Evolutionary conservation across 2,797 vertebrate genomes (phyloP).

Genomic region (Smutsia temminckii): DNA sequence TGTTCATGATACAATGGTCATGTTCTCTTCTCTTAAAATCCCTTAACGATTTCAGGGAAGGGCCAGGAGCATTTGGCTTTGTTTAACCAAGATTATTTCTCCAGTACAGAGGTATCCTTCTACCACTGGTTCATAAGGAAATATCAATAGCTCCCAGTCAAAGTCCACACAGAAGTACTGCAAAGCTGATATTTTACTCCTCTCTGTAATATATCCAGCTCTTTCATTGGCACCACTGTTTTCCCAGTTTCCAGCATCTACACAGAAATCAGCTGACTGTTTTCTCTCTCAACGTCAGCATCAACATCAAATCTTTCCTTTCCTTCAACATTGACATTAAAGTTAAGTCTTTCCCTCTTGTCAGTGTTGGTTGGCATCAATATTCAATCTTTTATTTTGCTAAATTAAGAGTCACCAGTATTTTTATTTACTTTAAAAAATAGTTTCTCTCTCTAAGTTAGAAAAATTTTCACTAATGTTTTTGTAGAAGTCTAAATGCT

Average conservation of each 20-base stretch:
- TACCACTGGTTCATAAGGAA: neutral
- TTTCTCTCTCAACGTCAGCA: neutral
- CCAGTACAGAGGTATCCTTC: neutral
- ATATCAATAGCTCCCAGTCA: neutral
- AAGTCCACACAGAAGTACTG: neutral
- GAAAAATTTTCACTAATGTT: neutral
- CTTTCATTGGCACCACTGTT: neutral
- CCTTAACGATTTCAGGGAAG: neutral
- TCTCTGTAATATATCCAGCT: neutral
- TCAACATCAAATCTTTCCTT: neutral
- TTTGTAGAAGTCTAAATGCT: neutral
- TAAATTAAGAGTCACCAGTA: neutral
- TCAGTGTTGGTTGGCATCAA: neutral
- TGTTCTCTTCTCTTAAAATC: neutral
- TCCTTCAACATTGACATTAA: neutral
- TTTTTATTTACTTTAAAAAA: conserved; percentile 19
- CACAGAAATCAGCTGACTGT: neutral
- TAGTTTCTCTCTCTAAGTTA: neutral
- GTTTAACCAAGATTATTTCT: conserved; percentile 1
- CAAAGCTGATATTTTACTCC: neutral
- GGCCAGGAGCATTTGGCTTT: neutral
- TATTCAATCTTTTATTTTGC: neutral
- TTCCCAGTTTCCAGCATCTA: neutral
- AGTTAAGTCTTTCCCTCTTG: neutral
- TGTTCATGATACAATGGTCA: neutral